Evolutionary conservation across 1,140 invertebrate genomes (phyloP).

Genomic region (Lithobius niger): DNA sequence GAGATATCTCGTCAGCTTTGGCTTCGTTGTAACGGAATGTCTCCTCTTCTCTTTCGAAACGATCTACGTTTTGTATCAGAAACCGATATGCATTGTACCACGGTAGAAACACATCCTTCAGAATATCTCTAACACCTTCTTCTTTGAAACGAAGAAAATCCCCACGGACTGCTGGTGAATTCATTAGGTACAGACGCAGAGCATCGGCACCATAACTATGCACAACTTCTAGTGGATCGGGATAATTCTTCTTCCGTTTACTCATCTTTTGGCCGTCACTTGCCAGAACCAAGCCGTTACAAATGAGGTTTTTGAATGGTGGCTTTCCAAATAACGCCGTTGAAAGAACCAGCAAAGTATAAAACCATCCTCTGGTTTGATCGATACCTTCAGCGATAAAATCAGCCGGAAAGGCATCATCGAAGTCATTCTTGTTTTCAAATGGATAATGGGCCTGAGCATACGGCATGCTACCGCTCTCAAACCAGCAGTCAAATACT

Average conservation of each 20-base stretch:
- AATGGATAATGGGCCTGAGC: slow-evolving; percentile 96
- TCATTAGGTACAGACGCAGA: slow-evolving; percentile 82
- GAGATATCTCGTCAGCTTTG: slow-evolving; percentile 19
- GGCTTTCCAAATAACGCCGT: slow-evolving; percentile 93
- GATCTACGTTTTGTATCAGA: slow-evolving; percentile 81
- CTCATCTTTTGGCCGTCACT: slow-evolving; percentile 98
- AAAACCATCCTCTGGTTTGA: slow-evolving; percentile 98
- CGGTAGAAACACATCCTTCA: slow-evolving; percentile 96
- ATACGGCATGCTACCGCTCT: slow-evolving; percentile 98
- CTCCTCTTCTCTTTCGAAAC: slow-evolving; percentile 50
- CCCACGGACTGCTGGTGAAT: slow-evolving; percentile 93
- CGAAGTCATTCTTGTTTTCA: slow-evolving; percentile 80
- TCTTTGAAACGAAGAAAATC: slow-evolving; percentile 96
- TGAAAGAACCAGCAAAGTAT: slow-evolving; percentile 89
- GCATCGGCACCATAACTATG: slow-evolving; percentile 95
- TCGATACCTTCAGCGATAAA: slow-evolving; percentile 99
- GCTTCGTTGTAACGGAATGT: slow-evolving; percentile 34
- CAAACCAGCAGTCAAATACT: slow-evolving; percentile 99
- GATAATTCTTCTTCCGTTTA: slow-evolving; percentile 97
- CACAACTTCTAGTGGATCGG: slow-evolving; percentile 85
- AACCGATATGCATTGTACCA: slow-evolving; percentile 99
- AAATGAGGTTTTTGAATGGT: slow-evolving; percentile 95
- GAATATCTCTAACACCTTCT: slow-evolving; percentile 86
- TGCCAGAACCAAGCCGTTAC: slow-evolving; percentile 88
- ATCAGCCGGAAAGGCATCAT: slow-evolving; percentile 93